A percentile compares a stretch with the other conserved stretches of the same genome.
These are phyloP conservation scores for Pangasianodon gigas DNA, from an alignment of 2,113 vertebrate genomes.

Conservation along the genomic window DNA sequence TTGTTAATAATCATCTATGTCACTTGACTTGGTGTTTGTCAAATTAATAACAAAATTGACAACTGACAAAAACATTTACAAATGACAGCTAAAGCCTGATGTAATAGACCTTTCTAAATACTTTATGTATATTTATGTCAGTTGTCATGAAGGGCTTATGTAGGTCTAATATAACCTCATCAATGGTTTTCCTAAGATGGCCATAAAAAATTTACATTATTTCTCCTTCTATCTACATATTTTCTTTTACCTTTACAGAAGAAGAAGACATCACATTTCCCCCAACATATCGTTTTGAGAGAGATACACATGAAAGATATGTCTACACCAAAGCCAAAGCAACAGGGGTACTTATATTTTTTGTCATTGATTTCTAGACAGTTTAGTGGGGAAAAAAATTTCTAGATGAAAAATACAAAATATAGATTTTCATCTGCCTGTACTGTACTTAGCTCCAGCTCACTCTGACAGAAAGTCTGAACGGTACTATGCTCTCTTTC, in stretches of 20 bases:
- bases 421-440: not conserved
- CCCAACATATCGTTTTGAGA: conserved; percentile 94
- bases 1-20: not conserved
- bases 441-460: not conserved
- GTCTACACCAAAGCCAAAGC: conserved; percentile 96
- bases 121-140: not conserved
- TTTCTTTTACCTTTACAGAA: conserved; percentile 72
- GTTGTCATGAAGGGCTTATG: not conserved
- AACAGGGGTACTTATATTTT: conserved; percentile 80
- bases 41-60: not conserved
- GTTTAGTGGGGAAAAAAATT: not conserved
- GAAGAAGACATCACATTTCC: conserved; percentile 97
- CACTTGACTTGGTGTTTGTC: not conserved
- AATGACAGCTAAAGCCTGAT: not conserved
- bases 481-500: not conserved
- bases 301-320: conserved; percentile 87
- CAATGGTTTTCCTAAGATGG: not conserved
- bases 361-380: conserved; percentile 31
- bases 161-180: not conserved
- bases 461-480: not conserved
- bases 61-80: not conserved
- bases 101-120: not conserved
- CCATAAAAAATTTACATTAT: not conserved
- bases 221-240: not conserved
- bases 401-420: not conserved